phyloP scores from a whole-genome alignment of 1,140 invertebrate genomes.

The Brachionus manjavacas region DNA sequence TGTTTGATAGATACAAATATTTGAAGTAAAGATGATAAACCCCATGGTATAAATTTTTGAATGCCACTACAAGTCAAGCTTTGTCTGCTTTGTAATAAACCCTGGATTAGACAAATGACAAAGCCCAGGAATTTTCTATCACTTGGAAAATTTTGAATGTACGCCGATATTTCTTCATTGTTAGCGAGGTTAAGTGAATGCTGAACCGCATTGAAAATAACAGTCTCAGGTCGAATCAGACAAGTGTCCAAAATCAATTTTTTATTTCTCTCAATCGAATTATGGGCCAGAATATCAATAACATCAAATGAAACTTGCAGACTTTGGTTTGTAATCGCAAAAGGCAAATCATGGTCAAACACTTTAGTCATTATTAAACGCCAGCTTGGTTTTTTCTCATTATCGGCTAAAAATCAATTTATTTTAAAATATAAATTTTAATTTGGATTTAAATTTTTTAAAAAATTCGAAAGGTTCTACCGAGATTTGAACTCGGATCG shows the following conservation, averaged over 20 bases:
- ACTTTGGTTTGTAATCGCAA: background rate
- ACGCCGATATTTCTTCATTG: background rate
- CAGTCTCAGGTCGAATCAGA: background rate
- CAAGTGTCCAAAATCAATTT: conserved; percentile 12
- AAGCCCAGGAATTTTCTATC: conserved; percentile 9
- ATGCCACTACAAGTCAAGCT: background rate
- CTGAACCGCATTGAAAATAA: conserved; percentile 18
- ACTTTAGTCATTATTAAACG: conserved; percentile 24
- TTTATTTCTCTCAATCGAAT: conserved; percentile 22
- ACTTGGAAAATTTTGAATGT: background rate
- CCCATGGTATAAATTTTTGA: conserved; percentile 15
- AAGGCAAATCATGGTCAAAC: conserved; percentile 31
- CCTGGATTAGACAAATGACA: background rate
- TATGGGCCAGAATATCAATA: conserved; percentile 22
- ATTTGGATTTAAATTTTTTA: background rate
- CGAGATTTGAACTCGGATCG: background rate
- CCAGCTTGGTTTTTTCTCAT: background rate
- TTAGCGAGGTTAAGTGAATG: background rate
- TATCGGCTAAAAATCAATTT: background rate
- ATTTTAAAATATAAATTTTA: too few species aligned
- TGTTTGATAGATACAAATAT: background rate
- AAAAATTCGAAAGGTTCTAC: background rate
- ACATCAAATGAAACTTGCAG: conserved; percentile 38
- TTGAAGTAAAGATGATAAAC: conserved; percentile 16
- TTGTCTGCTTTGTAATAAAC: conserved; percentile 11